A percentile compares a stretch with the other conserved stretches of the same genome.
These are phyloP conservation scores for Dipodomys spectabilis DNA, from an alignment of 2,113 vertebrate species.

Conservation along the genomic window DNA sequence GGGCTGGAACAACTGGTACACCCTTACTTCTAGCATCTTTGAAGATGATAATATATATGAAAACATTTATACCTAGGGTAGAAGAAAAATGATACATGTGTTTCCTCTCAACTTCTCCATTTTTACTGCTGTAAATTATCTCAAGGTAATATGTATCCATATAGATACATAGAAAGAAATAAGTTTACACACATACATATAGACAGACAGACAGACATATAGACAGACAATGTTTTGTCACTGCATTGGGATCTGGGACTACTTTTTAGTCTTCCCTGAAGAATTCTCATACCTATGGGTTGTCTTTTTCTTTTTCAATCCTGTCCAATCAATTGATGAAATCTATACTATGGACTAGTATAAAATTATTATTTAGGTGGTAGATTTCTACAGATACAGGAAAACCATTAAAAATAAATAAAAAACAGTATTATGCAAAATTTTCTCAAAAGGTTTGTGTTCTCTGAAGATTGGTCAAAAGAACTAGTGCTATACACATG, in stretches of 20 bases:
- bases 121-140: conserved; percentile 11
- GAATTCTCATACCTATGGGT: fast-evolving
- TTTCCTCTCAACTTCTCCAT: not conserved
- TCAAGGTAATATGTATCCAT: not conserved
- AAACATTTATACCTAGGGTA: not conserved
- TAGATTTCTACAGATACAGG: not conserved
- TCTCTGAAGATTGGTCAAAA: conserved; percentile 39
- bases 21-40: not conserved
- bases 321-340: not conserved
- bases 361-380: not conserved
- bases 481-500: not conserved
- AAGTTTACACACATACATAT: too few species aligned
- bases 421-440: not conserved
- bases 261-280: not conserved
- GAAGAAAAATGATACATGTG: not conserved
- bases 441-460: not conserved
- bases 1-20: not conserved
- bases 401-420: conserved; percentile 27
- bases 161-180: not conserved
- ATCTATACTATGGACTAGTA: not conserved
- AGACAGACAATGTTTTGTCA: not conserved
- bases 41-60: not conserved
- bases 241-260: not conserved
- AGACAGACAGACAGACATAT: too few species aligned
- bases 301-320: too few species aligned